Conservation (phyloP, 2,113 vertebrate genomes). For the Pyrgilauda ruficollis region DNA sequence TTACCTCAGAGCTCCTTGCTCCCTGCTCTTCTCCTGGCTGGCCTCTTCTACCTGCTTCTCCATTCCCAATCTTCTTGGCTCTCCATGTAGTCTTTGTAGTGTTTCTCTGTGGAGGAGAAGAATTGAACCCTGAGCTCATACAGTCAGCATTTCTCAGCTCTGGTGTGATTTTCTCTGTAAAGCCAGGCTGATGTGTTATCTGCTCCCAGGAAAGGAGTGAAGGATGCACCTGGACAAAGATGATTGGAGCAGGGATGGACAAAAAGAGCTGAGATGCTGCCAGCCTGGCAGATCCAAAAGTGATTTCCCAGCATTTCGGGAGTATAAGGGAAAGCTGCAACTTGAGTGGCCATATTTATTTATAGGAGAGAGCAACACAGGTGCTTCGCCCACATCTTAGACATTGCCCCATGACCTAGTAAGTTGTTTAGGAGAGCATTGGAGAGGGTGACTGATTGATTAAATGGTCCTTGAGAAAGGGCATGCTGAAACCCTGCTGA, state of each 20-base stretch:
- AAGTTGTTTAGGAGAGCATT: not conserved
- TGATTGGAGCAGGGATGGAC: not conserved
- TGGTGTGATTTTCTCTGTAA: not conserved
- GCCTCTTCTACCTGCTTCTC: not conserved
- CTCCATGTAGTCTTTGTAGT: not conserved
- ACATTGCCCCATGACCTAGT: not conserved
- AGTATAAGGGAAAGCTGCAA: not conserved
- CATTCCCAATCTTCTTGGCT: not conserved
- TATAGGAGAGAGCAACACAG: not conserved
- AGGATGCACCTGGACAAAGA: not conserved
- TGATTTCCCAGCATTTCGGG: not conserved
- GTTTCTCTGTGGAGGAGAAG: not conserved
- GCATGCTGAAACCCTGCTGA: not conserved
- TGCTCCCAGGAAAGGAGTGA: not conserved
- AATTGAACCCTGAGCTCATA: not conserved
- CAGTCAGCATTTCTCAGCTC: not conserved
- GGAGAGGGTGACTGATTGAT: not conserved
- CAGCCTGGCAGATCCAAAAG: not conserved
- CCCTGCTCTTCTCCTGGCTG: not conserved
- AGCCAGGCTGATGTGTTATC: not conserved
- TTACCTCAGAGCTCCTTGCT: not conserved
- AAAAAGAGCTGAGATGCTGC: not conserved
- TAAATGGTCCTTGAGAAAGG: not conserved
- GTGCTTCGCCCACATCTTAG: not conserved
- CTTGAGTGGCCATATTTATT: not conserved